phyloP scores from a whole-genome alignment of 2,888 invertebrate genomes.

The Antheraea assamensis region DNA sequence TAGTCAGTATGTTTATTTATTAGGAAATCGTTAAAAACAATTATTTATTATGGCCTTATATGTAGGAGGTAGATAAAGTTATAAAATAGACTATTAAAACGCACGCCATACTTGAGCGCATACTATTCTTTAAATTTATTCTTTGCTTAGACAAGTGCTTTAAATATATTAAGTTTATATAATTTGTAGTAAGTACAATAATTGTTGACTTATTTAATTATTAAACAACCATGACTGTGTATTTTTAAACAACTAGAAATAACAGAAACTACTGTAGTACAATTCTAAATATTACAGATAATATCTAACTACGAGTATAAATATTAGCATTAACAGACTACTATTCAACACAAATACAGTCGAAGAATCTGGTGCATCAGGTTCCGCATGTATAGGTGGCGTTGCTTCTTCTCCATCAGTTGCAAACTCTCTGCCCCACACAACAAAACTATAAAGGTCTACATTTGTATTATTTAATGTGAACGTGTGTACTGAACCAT shows the following conservation, averaged over 20 bases:
- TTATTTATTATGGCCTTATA: background rate
- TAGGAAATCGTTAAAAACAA: background rate
- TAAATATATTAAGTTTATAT: too few species aligned
- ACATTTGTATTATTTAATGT: conserved; percentile 42
- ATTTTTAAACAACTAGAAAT: too few species aligned
- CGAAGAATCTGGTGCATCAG: conserved; percentile 25
- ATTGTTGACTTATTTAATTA: background rate
- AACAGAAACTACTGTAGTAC: background rate
- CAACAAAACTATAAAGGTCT: conserved; percentile 74
- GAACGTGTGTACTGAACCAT: conserved; percentile 42
- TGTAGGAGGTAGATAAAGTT: background rate
- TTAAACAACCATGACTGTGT: background rate
- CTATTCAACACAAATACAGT: conserved; percentile 27
- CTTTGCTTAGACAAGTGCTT: too few species aligned
- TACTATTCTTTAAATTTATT: too few species aligned
- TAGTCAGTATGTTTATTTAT: background rate
- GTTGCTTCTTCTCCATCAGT: conserved; percentile 61
- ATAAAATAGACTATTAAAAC: too few species aligned
- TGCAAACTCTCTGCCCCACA: conserved; percentile 78
- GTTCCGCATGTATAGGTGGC: conserved; percentile 40
- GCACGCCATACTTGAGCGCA: too few species aligned
- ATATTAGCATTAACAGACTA: conserved; percentile 28
- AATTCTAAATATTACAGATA: background rate
- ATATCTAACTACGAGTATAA: background rate
- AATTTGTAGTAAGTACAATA: too few species aligned